These are phyloP conservation scores for Drosophila buzzatii DNA, from an alignment of 2,888 invertebrate genomes.

Conservation along the genomic window DNA sequence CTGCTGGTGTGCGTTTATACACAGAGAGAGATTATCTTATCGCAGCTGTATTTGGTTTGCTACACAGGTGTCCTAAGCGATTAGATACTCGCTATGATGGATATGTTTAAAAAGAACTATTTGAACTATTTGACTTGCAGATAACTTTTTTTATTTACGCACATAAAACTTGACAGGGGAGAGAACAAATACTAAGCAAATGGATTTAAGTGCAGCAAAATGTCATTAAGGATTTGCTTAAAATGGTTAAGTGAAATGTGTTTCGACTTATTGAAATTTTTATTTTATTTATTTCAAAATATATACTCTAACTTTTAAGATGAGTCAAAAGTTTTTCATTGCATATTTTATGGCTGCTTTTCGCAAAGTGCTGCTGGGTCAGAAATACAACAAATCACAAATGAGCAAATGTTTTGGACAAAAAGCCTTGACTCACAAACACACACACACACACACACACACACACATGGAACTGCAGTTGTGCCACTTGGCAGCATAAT, in stretches of 20 bases:
- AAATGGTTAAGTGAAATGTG: background rate
- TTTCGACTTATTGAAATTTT: background rate
- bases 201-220: background rate
- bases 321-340: background rate
- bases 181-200: background rate
- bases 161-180: no score
- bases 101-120: slow-evolving; percentile 13
- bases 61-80: background rate
- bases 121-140: slow-evolving; percentile 2
- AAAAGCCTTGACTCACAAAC: slow-evolving; percentile 65
- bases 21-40: slow-evolving; percentile 37
- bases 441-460: slow-evolving; percentile 30
- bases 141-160: background rate
- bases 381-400: slow-evolving; percentile 72
- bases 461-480: slow-evolving; percentile 4
- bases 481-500: slow-evolving; percentile 73
- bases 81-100: slow-evolving; percentile 7
- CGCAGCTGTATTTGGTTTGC: slow-evolving; percentile 29
- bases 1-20: background rate
- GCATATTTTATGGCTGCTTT: slow-evolving; percentile 31
- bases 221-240: background rate
- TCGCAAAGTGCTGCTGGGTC: slow-evolving; percentile 39
- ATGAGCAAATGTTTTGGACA: slow-evolving; percentile 75
- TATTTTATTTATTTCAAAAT: background rate
- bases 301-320: background rate